A percentile compares a stretch with the other conserved stretches of the same genome.
Conservation (phyloP, 2,797 vertebrate genomes). For the Cephalopachus bancanus region DNA sequence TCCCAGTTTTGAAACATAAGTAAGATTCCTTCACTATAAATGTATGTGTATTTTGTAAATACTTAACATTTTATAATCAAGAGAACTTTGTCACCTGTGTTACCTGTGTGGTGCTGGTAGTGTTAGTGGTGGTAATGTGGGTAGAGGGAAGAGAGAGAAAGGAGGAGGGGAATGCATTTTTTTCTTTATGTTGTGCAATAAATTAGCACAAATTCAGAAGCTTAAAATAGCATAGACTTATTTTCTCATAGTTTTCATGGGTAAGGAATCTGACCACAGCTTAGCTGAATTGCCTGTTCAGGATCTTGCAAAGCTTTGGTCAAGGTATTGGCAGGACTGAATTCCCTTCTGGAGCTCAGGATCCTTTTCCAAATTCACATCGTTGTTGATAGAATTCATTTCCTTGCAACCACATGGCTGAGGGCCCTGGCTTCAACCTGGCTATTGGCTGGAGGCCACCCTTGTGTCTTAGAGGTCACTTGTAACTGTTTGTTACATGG, state of each 20-base stretch:
- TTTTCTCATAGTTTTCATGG: neutral
- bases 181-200: neutral
- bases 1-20: neutral
- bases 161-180: neutral
- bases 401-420: neutral
- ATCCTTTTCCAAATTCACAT: neutral
- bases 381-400: neutral
- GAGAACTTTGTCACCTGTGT: neutral
- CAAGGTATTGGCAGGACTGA: neutral
- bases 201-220: constrained; percentile 5
- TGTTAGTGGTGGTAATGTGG: neutral
- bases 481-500: neutral
- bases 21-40: neutral
- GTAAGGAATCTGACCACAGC: neutral
- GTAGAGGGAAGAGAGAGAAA: neutral
- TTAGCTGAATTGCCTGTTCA: neutral
- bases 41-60: neutral
- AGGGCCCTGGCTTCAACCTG: neutral
- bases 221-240: neutral
- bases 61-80: constrained; percentile 40
- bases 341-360: neutral
- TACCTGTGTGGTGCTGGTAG: neutral
- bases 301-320: neutral
- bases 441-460: neutral
- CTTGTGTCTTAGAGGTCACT: neutral